Evolutionary conservation across 2,113 vertebrate genomes (phyloP).

Genomic region (Neotoma lepida): DNA sequence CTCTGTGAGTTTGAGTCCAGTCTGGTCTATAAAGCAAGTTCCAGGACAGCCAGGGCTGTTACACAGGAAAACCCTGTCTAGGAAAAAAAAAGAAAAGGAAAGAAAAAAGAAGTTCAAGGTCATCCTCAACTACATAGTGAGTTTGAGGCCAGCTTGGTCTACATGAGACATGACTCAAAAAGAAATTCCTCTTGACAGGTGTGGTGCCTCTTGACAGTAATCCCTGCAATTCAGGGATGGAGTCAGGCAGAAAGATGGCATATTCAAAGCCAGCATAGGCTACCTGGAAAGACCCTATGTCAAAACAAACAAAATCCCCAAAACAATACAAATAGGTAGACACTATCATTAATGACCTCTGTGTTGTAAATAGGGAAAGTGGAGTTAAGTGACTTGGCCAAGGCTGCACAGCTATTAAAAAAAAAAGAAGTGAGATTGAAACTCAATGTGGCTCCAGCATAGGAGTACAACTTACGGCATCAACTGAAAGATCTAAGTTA

Average conservation of each 20-base stretch:
- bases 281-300: neutral
- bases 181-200: neutral
- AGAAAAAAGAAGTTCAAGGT: neutral
- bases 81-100: too few species aligned
- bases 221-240: neutral
- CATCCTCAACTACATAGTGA: neutral
- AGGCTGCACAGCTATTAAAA: neutral
- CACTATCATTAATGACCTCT: conserved; percentile 27
- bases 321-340: neutral
- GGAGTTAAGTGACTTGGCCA: conserved; percentile 23
- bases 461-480: conserved; percentile 8
- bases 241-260: neutral
- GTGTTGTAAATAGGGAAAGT: conserved; percentile 39
- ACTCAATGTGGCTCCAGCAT: conserved; percentile 26
- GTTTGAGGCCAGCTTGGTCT: neutral
- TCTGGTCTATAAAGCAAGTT: neutral
- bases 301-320: conserved; percentile 11
- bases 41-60: neutral
- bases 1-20: neutral
- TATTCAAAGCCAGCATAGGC: neutral
- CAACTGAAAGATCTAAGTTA: neutral
- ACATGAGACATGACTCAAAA: neutral
- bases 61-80: neutral
- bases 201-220: neutral
- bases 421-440: conserved; percentile 11